Percentiles rank a stretch among this genome's conserved stretches.
phyloP scores from a whole-genome alignment of 2,888 invertebrate species.

The Pristionchus exspectatus region DNA sequence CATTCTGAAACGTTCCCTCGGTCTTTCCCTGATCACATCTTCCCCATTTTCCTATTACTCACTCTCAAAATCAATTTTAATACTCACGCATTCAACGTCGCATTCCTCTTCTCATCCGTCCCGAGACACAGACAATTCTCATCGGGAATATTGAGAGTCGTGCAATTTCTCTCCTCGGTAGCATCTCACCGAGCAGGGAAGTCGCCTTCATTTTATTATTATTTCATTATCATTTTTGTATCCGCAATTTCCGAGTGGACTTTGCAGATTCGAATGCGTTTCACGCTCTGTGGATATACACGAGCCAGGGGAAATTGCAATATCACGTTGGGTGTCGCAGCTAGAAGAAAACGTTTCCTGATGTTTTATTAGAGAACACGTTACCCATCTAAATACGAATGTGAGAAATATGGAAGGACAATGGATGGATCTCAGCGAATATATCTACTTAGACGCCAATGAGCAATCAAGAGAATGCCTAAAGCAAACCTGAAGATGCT shows the following conservation, averaged over 20 bases:
- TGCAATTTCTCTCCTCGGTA: conserved; percentile 33
- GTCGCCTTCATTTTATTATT: neutral
- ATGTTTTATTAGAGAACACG: too few species aligned
- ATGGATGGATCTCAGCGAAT: too few species aligned
- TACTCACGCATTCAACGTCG: conserved; percentile 23
- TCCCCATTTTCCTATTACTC: too few species aligned
- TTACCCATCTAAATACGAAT: too few species aligned
- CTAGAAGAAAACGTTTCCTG: too few species aligned
- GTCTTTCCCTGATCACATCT: too few species aligned
- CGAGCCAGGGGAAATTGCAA: neutral
- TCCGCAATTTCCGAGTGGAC: neutral
- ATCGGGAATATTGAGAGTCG: neutral
- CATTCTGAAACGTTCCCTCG: too few species aligned
- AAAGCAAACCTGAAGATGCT: neutral
- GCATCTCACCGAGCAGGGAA: conserved; percentile 12
- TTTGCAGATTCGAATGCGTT: neutral
- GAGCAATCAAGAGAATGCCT: too few species aligned
- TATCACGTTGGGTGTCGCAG: too few species aligned
- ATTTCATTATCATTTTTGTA: neutral
- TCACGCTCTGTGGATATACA: neutral
- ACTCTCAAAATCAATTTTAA: neutral
- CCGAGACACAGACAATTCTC: conserved; percentile 48
- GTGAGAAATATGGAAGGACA: too few species aligned
- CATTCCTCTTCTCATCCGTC: conserved; percentile 35
- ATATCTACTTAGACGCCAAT: too few species aligned